These are phyloP conservation scores for Smittia sp. DNA, from an alignment of 2,888 invertebrate species.

Conservation along the genomic window DNA sequence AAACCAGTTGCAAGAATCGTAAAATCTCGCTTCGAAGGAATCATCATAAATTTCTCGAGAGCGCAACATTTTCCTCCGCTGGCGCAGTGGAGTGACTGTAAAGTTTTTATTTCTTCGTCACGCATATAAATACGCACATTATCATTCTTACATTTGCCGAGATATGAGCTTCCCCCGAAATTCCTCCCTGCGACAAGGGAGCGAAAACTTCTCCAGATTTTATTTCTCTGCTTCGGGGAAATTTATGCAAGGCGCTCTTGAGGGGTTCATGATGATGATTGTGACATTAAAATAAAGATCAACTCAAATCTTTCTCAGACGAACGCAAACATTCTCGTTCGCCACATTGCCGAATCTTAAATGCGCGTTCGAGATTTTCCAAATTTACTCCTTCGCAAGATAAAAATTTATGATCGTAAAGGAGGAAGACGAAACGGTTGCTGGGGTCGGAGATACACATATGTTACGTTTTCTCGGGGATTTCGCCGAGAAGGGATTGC, in stretches of 20 bases:
- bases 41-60: slow-evolving; percentile 30
- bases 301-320: slow-evolving; percentile 14
- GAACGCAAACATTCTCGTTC: background rate
- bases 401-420: slow-evolving; percentile 37
- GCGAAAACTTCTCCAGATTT: slow-evolving; percentile 31
- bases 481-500: background rate
- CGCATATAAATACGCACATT: slow-evolving; percentile 41
- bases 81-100: background rate
- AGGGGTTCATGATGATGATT: slow-evolving; percentile 32
- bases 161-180: background rate
- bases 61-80: background rate
- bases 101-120: slow-evolving; percentile 37
- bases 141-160: slow-evolving; percentile 32
- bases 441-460: slow-evolving; percentile 20
- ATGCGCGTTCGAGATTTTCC: slow-evolving; percentile 39
- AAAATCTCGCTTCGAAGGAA: slow-evolving; percentile 26
- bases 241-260: slow-evolving; percentile 6
- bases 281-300: slow-evolving; percentile 40
- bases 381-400: slow-evolving; percentile 29
- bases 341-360: slow-evolving; percentile 18
- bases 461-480: slow-evolving; percentile 17
- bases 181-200: background rate
- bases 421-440: background rate
- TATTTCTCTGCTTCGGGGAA: background rate
- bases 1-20: slow-evolving; percentile 34